Evolutionary conservation across 2,888 invertebrate species (phyloP).

Genomic region (Carterocephalus palaemon): DNA sequence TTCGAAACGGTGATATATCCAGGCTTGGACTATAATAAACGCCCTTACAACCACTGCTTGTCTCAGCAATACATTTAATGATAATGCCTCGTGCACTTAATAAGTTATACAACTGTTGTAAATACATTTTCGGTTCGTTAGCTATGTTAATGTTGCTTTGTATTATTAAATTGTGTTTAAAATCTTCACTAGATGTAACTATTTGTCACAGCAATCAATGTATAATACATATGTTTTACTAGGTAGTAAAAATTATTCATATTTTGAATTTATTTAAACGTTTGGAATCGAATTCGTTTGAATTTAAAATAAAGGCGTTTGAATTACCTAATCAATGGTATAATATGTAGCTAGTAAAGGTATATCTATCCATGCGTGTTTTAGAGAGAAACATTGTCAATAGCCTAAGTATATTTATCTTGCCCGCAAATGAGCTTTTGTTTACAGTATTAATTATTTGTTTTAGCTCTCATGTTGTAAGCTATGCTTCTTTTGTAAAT

Average conservation of each 20-base stretch:
- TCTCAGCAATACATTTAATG: conserved; percentile 29
- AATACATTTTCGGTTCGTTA: conserved; percentile 40
- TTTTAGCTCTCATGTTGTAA: conserved; percentile 37
- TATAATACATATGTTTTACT: no score
- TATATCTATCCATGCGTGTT: no score
- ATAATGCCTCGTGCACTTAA: conserved; percentile 36
- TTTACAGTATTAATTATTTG: conserved; percentile 57
- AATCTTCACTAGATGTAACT: neutral
- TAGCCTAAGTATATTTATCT: conserved; percentile 41
- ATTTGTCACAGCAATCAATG: neutral
- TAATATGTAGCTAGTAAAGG: no score
- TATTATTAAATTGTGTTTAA: neutral
- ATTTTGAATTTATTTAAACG: no score
- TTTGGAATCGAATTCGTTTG: no score
- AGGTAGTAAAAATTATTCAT: no score
- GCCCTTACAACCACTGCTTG: conserved; percentile 51
- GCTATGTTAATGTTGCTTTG: neutral
- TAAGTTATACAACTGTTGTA: conserved; percentile 39
- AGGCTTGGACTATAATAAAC: conserved; percentile 46
- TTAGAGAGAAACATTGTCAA: no score
- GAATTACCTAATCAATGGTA: no score
- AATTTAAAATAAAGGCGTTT: no score
- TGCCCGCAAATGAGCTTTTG: conserved; percentile 46
- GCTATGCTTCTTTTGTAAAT: conserved; percentile 36
- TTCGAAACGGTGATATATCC: conserved; percentile 35